Evolutionary conservation across 2,888 invertebrate species (phyloP), one percentile per base, ranked within the genome.

Genomic region (Drosophila austrosaltans): DNA sequence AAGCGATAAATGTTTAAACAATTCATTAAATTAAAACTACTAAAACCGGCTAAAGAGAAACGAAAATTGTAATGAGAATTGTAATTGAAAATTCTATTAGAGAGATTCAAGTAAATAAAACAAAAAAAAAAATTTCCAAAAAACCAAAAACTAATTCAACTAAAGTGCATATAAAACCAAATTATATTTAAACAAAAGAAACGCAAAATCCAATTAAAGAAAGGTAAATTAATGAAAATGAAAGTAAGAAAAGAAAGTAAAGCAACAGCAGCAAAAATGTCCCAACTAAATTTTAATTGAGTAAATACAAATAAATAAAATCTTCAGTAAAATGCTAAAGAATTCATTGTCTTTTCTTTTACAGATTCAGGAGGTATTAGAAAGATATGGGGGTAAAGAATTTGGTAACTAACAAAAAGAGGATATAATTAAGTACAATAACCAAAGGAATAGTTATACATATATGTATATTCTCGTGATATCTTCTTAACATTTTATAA

Each of bases 211-310:
- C 48, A 48, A 48, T 48, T 48, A 48, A 48, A 82, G 65, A 48
- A 53, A 76, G 75, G 75, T 63, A 62, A 74, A 72, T 71, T 72
- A 72, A 71, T 62, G 65, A 75, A 68, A 68, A 57, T 67, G 58
- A 59, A 68, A 73, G 22, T 36, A 59, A 36, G 32, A 57, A 48
- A 62, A 57, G 65, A 66, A 59, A 57, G 65, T 63, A 63, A 74
- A 61, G 44, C 66, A 78, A 76, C 64, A 74, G 64, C 63, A 69
- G 63, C 39, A 63, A 69, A 75, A 75, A 76, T 87, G 87, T 87
- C 85, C 87, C 85, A 85, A 85, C 83, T 85, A 81, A 81, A 83
- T 87, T 87, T 85, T 87, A 85, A 87, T 82, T 87, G 87, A 87
- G 78, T 87, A 85, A 82, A 85, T 81, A 56, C 75, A 82, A 73